Conservation (phyloP, 2,113 vertebrate species). For the Ceratotherium simum region DNA sequence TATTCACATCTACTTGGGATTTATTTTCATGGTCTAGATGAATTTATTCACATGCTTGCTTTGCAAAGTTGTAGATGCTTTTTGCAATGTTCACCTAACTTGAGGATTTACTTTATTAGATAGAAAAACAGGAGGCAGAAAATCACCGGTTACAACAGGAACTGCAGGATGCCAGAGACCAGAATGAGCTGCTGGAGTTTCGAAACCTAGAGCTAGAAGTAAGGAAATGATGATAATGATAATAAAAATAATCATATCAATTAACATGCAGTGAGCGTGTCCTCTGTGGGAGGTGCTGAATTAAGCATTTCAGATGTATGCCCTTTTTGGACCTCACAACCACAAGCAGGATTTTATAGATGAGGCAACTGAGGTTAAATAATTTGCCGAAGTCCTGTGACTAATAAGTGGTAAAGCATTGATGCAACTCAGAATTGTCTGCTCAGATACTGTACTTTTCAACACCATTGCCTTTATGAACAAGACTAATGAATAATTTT, state of each 20-base stretch:
- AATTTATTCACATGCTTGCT: constrained; percentile 46
- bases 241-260: neutral
- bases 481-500: constrained; percentile 14
- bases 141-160: constrained; percentile 93
- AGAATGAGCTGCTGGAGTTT: constrained; percentile 98
- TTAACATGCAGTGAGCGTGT: neutral
- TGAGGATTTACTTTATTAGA: constrained; percentile 88
- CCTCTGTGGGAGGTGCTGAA: neutral
- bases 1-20: neutral
- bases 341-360: neutral
- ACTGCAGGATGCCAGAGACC: constrained; percentile 97
- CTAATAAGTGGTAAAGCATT: neutral
- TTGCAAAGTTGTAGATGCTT: neutral
- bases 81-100: constrained; percentile 68
- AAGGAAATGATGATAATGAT: constrained; percentile 66
- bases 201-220: constrained; percentile 98
- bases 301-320: neutral
- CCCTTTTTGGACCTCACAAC: neutral
- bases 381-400: neutral
- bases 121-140: constrained; percentile 95
- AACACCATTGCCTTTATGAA: neutral
- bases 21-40: neutral
- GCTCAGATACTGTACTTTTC: neutral
- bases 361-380: neutral
- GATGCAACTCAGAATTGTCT: neutral